Evolutionary conservation across 37 sponge, comb jelly and placozoan species (phyloP), one percentile per base, ranked within the genome.

Genomic region (Petrosia ficiformis): DNA sequence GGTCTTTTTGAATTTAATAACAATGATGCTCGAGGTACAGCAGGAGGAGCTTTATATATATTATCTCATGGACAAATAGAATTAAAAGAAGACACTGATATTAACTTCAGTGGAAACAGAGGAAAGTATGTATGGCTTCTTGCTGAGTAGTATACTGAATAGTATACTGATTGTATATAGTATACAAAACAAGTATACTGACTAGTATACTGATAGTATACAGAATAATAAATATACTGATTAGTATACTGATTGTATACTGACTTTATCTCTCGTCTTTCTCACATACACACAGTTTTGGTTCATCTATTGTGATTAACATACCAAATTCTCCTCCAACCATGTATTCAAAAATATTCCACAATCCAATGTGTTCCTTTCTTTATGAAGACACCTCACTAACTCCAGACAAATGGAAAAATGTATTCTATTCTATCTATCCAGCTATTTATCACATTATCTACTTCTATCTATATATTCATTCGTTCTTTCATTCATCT

Each of bases 361-460:
- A 59, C 48, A 91, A 91, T 68, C 80, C 87, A 38, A 67, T 86
- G 32, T 91, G 92, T 41, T 66, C 75, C 29, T 44, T 90, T 3
- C 59, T 76, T n/a, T 72, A 68, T 67, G 64, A 57, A 0, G 70
- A 84, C 30, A 25, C 30, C 32, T 19, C 29, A 1, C 39, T 75
- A 14, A n/a, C 85, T 1, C 90, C 90, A 42, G 52, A 40, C 22
- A 39, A 43, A n/a, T 90, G 90, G 90, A 59, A 44, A 29, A 48
- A 16, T 10, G 54, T 48, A 48, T n/a, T n/a, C n/a, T n/a, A n/a
- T n/a, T n/a, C n/a, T n/a, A n/a, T n/a, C n/a, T n/a, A n/a, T n/a
- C n/a, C n/a, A n/a, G n/a, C n/a, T n/a, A n/a, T n/a, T n/a, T n/a
- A 48, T 48, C 14, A 48, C 54, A 19, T 19, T 16, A 48, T 16